Evolutionary conservation across 1,140 invertebrate genomes (phyloP).

Genomic region (Trypoxylus dichotomus): DNA sequence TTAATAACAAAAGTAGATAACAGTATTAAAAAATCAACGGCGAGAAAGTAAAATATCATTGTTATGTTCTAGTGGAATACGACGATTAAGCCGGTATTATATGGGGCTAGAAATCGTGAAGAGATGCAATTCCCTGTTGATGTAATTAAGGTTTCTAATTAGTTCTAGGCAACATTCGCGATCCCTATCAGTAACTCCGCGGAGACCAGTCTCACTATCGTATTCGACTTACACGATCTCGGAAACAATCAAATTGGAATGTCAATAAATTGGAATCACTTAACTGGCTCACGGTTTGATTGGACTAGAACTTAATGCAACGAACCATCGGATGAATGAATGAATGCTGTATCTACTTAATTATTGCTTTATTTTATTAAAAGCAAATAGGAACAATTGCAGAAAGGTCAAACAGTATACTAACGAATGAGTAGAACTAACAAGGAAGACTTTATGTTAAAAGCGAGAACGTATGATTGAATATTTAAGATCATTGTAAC

Average conservation of each 20-base stretch:
- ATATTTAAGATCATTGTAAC: no score
- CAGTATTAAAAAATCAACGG: not conserved
- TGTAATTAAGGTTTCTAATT: conserved; percentile 19
- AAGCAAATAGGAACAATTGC: no score
- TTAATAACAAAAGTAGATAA: no score
- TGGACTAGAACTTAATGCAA: not conserved
- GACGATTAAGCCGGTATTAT: not conserved
- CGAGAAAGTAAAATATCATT: not conserved
- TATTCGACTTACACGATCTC: not conserved
- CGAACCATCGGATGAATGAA: not conserved
- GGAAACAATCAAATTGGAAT: not conserved
- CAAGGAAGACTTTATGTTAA: no score
- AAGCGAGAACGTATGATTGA: no score
- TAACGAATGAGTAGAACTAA: no score
- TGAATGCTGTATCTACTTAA: no score
- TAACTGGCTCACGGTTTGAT: not conserved
- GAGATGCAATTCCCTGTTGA: not conserved
- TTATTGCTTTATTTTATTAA: no score
- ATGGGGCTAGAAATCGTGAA: not conserved
- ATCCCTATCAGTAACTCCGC: not conserved
- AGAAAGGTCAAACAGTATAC: no score
- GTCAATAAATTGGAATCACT: not conserved
- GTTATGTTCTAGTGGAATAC: not conserved
- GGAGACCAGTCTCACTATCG: not conserved
- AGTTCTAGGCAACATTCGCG: conserved; percentile 12